phyloP scores from a whole-genome alignment of 2,888 invertebrate genomes.

The Mimumesa dahlbomi region DNA sequence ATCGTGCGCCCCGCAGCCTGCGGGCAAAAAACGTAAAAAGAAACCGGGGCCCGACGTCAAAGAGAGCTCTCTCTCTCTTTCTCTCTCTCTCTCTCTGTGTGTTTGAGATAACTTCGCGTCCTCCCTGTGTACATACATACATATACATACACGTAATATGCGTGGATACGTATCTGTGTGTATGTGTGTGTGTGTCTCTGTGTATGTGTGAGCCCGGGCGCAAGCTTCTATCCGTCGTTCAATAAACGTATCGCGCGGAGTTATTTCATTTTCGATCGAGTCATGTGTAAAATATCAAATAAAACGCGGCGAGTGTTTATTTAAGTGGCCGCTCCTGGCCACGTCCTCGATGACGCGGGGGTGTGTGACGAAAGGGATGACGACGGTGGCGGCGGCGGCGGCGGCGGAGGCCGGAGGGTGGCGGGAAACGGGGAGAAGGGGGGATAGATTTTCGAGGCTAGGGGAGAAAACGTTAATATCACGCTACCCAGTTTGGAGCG shows the following conservation, averaged over 20 bases:
- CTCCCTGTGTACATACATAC: constrained; percentile 4
- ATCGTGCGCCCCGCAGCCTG: constrained; percentile 15
- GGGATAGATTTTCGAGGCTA: constrained; percentile 58
- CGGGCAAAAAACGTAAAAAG: constrained; percentile 40
- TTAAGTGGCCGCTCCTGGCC: constrained; percentile 69
- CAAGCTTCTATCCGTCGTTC: constrained; percentile 43
- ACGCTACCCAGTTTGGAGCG: constrained; percentile 72
- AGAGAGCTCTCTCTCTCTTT: constrained; percentile 35
- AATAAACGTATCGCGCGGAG: constrained; percentile 66
- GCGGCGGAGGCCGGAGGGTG: no score
- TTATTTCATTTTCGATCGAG: constrained; percentile 73
- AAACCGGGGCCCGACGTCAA: constrained; percentile 44
- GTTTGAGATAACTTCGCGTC: constrained; percentile 45
- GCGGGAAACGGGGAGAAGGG: no score
- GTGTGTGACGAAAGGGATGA: constrained; percentile 20
- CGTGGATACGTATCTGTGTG: no score
- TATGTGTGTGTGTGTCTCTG: not conserved
- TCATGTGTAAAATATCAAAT: constrained; percentile 77
- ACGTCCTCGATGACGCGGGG: constrained; percentile 41
- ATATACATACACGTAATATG: no score
- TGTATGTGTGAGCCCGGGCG: constrained; percentile 14
- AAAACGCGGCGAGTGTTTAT: constrained; percentile 74
- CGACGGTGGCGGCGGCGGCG: constrained; percentile 9
- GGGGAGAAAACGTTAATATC: constrained; percentile 77
- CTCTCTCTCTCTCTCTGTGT: not conserved